These are phyloP conservation scores for Arnoldichthys spilopterus DNA, from an alignment of 2,797 vertebrate genomes.

Conservation along the genomic window DNA sequence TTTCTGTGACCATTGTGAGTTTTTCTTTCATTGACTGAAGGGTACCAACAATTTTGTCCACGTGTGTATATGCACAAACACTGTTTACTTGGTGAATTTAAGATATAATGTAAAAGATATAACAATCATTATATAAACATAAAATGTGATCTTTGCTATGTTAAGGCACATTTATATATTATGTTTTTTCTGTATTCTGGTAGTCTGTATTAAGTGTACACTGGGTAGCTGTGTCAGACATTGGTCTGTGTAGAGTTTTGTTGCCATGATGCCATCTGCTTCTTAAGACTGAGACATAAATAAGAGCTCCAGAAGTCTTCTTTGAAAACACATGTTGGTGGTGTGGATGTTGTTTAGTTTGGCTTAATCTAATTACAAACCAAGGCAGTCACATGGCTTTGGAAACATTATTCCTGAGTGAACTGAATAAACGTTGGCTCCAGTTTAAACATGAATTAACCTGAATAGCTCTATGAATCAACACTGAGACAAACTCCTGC, in stretches of 20 bases:
- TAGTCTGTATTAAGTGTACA: too few species aligned
- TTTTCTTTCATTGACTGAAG: too few species aligned
- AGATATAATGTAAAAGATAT: too few species aligned
- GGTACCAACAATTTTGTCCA: too few species aligned
- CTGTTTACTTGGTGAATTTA: too few species aligned
- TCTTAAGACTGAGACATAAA: slow-evolving; percentile 11
- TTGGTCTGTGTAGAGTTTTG: neutral
- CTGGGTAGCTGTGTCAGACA: too few species aligned
- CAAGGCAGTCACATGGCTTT: slow-evolving; percentile 11
- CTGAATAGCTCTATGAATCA: neutral
- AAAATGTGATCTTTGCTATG: too few species aligned
- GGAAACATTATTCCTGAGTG: neutral
- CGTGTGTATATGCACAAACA: too few species aligned
- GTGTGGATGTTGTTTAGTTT: slow-evolving; percentile 31
- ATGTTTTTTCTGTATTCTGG: neutral
- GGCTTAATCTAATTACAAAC: slow-evolving; percentile 20
- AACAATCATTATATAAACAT: too few species aligned
- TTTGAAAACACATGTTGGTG: slow-evolving; percentile 16
- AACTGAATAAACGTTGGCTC: slow-evolving; percentile 1
- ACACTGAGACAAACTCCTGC: neutral
- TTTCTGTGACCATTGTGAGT: too few species aligned
- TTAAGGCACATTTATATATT: too few species aligned
- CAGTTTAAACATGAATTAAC: neutral
- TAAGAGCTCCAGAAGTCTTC: slow-evolving; percentile 6
- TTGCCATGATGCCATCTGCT: slow-evolving; percentile 10